Evolutionary conservation across 2,888 invertebrate genomes (phyloP), one percentile per base, ranked within the genome.

Genomic region (Hesperia comma): DNA sequence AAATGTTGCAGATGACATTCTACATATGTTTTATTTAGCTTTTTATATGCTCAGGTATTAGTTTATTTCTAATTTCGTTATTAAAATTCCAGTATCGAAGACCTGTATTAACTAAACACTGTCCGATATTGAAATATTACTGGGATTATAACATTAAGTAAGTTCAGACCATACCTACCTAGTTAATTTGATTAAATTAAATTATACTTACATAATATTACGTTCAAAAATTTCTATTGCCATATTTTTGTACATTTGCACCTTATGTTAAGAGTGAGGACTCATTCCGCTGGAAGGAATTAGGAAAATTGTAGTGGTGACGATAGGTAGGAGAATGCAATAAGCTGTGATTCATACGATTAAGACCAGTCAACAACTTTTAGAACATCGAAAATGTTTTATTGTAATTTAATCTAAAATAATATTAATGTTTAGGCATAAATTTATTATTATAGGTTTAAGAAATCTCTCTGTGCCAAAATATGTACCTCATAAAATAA

Each of bases 391-490:
- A 93, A 90, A 89, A 87, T 85, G 86, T 90, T 91, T 87, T 87
- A 90, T 26, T 87, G 85, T 88, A 86, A 86, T 83, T 82, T 86
- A 82, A 81, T 81, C 76, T 82, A 85, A 84, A 80, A 76, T 82
- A 84, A 87, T 86, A 85, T 88, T 88, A 86, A 84, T 74, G 74
- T 76, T 80, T 86, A 87, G 82, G 84, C 87, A 85, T 86, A 84
- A 88, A 86, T 81, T 81, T 93, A 93, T 83, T 87, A 93, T 83
- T 88, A 80, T 90, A 90, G 87, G 77, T 84, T 73, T 91, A 92
- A 91, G 90, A 85, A 94, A 93, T 94, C 94, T 94, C 94, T 94
- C 94, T 95, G 95, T 95, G 95, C 95, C 95, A 95, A 95, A 95
- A 95, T 94, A 94, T 95, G 95, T 95, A 95, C 95, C 95, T 95